Base-by-base conservation (phyloP, 2,113 vertebrate genomes). In the Bostrychus sinensis region DNA sequence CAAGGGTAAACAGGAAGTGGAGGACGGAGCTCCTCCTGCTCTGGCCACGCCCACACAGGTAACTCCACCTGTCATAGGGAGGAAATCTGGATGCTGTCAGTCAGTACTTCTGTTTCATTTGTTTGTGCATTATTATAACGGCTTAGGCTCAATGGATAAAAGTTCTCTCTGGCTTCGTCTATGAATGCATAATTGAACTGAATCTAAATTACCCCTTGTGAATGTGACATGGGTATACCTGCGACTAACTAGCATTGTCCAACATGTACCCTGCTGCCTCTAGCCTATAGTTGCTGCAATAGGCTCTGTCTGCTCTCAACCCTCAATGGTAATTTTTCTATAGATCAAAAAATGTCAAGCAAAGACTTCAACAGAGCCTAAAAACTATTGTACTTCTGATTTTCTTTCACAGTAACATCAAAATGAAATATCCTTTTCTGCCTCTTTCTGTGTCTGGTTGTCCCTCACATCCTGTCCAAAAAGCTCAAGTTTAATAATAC, bases 1-100 rank as follows among this genome's bases (percentile, higher is more conserved):
- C 66, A 72, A n/a, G 38, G 43, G 30, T 28, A 56, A 53, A 11
- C 25, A 16, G n/a, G 70, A 78, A 51, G 25, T 51, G 4, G 78
- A 78, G 20, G n/a, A n/a, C n/a, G 71, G 26, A 12, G 66, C 17
- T 0, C 26, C 10, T 0, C 66, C 80, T 3, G 7, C 8, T 43
- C 3, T 84, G 38, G 87, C 87, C 68, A 69, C 83, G 0, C 73
- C 81, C 37, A 77, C 81, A 30, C 70, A 89, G 83, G 87, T 83
- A 62, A 11, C 7, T 22, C 5, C 8, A 4, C 3, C 19, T n/a
- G 12, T 28, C 6, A 26, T 3, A 7, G 25, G 48, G 9, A 51
- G 25, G 28, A 48, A 51, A 51, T 28, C 23, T 28, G 25, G 14
- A 51, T n/a, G 7, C 20, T 14, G 10, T 50, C 5, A 26, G 7